These are phyloP conservation scores for Venusia cambrica DNA, from an alignment of 2,888 invertebrate species.

Conservation along the genomic window DNA sequence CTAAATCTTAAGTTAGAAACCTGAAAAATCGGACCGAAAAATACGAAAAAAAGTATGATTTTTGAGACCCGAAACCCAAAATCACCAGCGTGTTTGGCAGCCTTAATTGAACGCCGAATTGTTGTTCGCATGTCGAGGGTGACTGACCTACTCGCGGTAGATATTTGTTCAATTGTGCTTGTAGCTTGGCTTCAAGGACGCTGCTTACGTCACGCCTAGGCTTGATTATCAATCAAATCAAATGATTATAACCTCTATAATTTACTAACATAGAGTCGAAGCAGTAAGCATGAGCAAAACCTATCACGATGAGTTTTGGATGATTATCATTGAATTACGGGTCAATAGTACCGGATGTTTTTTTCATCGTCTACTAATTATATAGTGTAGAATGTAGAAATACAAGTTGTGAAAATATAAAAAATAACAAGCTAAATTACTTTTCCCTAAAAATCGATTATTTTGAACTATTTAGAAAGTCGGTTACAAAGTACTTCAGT, in stretches of 20 bases:
- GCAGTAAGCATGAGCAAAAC: too few species aligned
- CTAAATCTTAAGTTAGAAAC: too few species aligned
- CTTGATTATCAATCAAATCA: constrained; percentile 43
- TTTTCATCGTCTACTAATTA: constrained; percentile 20
- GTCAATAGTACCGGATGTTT: constrained; percentile 45
- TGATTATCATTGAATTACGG: constrained; percentile 33
- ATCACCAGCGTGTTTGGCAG: constrained; percentile 10
- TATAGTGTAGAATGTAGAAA: too few species aligned
- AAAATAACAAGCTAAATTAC: too few species aligned
- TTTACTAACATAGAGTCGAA: constrained; percentile 32
- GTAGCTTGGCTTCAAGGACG: constrained; percentile 71
- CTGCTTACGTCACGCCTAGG: constrained; percentile 61
- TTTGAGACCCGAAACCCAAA: too few species aligned
- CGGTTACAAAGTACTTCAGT: too few species aligned
- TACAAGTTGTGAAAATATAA: too few species aligned
- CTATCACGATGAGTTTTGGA: constrained; percentile 18
- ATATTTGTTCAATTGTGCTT: constrained; percentile 73
- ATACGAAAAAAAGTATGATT: too few species aligned
- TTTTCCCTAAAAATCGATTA: too few species aligned
- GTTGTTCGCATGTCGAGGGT: constrained; percentile 47
- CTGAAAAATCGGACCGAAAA: too few species aligned
- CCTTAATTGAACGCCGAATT: constrained; percentile 26
- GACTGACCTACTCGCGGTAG: constrained; percentile 59
- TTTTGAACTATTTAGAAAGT: too few species aligned
- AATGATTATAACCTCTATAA: constrained; percentile 45